Base-by-base conservation (phyloP, 2,797 vertebrate genomes). In the Poecilia velifera region DNA sequence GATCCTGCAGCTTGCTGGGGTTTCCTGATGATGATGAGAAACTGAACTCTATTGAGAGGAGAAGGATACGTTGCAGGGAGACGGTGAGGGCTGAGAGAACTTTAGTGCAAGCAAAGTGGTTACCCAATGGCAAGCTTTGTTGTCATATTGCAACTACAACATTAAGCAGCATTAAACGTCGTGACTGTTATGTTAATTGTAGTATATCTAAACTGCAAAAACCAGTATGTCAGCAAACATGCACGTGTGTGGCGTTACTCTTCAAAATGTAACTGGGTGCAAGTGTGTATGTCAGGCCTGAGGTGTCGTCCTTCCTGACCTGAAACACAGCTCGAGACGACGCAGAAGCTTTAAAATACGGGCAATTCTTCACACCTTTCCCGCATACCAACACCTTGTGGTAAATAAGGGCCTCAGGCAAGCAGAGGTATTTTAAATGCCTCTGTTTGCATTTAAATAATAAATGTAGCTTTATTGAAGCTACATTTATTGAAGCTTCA, bases 241-340 rank as follows among this genome's bases (percentile, higher is more conserved):
- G 18, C 10, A 39, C 39, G 2, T 4, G 59, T 47, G 73, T 43
- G 64, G 55, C 31, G 74, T 10, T 47, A 55, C 41, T 18, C 28
- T 34, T 18, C 14, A 22, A 68, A 46, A n/a, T 41, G 36, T 51
- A 3, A 66, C 45, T 31, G 76, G 74, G 59, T 25, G 45, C 6
- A n/a, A 46, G 39, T 71, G 77, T 55, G 72, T 59, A 36, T 78
- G 59, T 66, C 64, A 73, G 66, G 34, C 47, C 59, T 59, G 78
- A 92, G 7, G 22, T 28, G 9, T 41, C 20, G 9, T 13, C 22
- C 20, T 25, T 68, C 85, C 81, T 75, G 49, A 39, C 20, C 49
- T 25, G 57, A 86, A 62, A 82, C 81, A 80, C 87, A 77, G 77
- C 82, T 90, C 88, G 84, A 72, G 64, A 57, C 36, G 68, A 73